Evolutionary conservation across 2,888 invertebrate species (phyloP), one percentile per base, ranked within the genome.

Genomic region (Loripinus fragilis): DNA sequence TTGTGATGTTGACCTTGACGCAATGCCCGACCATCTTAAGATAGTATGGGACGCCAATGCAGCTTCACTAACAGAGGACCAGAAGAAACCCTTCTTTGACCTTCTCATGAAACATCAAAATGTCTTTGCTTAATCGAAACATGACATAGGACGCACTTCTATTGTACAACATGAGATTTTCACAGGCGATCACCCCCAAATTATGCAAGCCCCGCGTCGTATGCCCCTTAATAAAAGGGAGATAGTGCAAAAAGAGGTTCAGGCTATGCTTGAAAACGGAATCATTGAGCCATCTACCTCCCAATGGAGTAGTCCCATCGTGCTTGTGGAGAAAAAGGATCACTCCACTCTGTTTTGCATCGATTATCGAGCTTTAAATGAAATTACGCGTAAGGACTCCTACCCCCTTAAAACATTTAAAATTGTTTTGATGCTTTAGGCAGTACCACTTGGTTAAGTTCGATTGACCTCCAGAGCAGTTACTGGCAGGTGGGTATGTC

Each of bases 21-120:
- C 23, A 10, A 55, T 55, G 55, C 55, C 55, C 25, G 55, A 55
- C 1, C 55, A 55, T 55, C 23, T n/a, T n/a, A 55, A 55, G 20
- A 30, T 23, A 8, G 65, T 65, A 65, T 65, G 65, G 65, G 65
- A 65, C 3, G 65, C 65, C 33, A 65, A 65, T 65, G n/a, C 25
- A 33, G 15, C 35, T 35, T n/a, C 35, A 20, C 23, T 65, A 35
- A n/a, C 35, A 2, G 35, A 8, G 35, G 41, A 35, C 23, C 65
- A 65, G 65, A 7, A 65, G 41, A 20, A 23, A 35, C 38, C 3
- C n/a, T 33, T 65, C 64, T 35, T n/a, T 38, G 35, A 30, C 12
- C 20, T 65, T 8, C 28, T 65, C 5, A 38, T 65, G 41, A 35
- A 65, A 23, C 23, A 65, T 20, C 35, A 65, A 65, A 35, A 41